Base-by-base conservation (phyloP, 1,140 invertebrate genomes). In the Oncopodura yosiiana region DNA sequence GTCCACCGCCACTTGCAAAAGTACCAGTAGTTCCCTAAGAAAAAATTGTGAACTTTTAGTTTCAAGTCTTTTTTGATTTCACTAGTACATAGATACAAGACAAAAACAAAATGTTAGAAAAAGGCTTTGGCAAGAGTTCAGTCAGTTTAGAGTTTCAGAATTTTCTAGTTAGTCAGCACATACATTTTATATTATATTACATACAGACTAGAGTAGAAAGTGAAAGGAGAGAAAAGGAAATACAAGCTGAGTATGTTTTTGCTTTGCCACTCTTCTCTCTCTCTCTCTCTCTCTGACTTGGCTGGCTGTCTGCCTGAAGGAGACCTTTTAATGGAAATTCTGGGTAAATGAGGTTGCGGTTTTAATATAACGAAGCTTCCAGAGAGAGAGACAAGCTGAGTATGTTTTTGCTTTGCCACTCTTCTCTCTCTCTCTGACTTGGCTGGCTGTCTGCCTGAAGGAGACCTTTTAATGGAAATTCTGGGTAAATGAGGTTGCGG, bases 391-490 rank as follows among this genome's bases (percentile, higher is more conserved):
- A n/a, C n/a, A n/a, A n/a, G n/a, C n/a, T n/a, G n/a, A n/a, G n/a
- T n/a, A n/a, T n/a, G n/a, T n/a, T n/a, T n/a, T n/a, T n/a, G n/a
- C n/a, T n/a, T n/a, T n/a, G n/a, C n/a, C n/a, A n/a, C n/a, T n/a
- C n/a, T n/a, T n/a, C n/a, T n/a, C n/a, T n/a, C n/a, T n/a, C n/a
- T 37, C 46, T 36, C 38, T 34, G 46, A 38, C 18, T 34, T 38
- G 36, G 23, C 26, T 27, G 49, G 53, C 26, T 39, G 30, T 29
- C 36, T 49, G 53, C 53, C 53, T 37, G 53, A 55, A 55, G 53
- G 53, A 55, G 53, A 55, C 53, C 53, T 55, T 56, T 56, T 56
- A 56, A 56, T 56, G 54, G 54, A 56, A 56, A 56, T 56, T 56
- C 48, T 49, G 54, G 45, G 46, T 56, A 56, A 56, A 56, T 56